These are phyloP conservation scores for Rhipidura dahli DNA, from an alignment of 2,113 vertebrate species.

Conservation along the genomic window DNA sequence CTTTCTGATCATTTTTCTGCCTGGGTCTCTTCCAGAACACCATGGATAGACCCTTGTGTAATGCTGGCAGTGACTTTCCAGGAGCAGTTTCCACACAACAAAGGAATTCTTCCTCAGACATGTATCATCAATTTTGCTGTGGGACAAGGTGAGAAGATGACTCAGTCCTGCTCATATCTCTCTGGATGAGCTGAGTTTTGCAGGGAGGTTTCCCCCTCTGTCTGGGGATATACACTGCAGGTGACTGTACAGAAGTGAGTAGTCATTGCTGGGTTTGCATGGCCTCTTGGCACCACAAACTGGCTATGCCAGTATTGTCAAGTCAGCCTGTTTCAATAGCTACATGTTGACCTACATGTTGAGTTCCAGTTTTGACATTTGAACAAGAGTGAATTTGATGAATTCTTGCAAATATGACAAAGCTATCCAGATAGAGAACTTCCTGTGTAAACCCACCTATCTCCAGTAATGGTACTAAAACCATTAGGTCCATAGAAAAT, in stretches of 20 bases:
- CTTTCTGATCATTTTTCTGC: neutral
- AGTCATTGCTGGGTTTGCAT: neutral
- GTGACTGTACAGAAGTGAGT: neutral
- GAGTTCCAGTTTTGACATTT: neutral
- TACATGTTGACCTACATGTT: neutral
- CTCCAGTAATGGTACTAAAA: neutral
- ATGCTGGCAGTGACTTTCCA: neutral
- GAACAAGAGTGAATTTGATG: neutral
- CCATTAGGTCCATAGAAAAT: neutral
- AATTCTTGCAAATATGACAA: neutral
- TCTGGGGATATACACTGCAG: neutral
- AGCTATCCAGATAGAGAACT: neutral
- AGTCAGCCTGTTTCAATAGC: neutral
- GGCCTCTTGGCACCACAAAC: neutral
- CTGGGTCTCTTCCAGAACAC: neutral
- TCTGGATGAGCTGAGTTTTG: neutral
- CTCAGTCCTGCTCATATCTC: neutral
- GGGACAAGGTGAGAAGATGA: neutral
- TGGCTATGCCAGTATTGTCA: neutral
- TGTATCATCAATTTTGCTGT: neutral
- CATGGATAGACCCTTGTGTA: neutral
- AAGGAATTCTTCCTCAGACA: neutral
- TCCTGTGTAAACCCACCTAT: neutral
- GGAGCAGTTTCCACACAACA: neutral
- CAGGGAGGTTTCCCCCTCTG: neutral